Evolutionary conservation across 1,140 invertebrate species (phyloP).

Genomic region (Zaprionus ghesquierei): DNA sequence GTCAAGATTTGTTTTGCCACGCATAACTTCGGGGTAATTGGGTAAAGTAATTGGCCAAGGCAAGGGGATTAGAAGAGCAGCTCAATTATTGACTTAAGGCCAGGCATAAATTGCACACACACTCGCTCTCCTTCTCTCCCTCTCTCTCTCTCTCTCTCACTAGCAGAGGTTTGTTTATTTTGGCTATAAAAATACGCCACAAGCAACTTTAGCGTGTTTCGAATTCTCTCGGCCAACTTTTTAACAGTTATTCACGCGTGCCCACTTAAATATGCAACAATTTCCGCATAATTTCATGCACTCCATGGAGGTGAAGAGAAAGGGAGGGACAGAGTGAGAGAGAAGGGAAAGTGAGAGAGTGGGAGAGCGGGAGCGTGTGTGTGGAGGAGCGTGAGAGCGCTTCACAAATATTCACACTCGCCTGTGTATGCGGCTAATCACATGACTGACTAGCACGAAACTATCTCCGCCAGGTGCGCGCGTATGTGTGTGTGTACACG

Average conservation of each 20-base stretch:
- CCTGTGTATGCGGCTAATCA: slow-evolving; percentile 56
- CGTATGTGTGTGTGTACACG: background rate
- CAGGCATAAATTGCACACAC: background rate
- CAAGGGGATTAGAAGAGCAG: background rate
- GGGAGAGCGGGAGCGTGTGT: background rate
- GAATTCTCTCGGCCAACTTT: slow-evolving; percentile 39
- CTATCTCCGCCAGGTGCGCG: slow-evolving; percentile 34
- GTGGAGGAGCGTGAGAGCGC: background rate
- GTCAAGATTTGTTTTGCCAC: slow-evolving; percentile 8
- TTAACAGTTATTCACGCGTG: slow-evolving; percentile 64
- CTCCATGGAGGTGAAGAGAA: slow-evolving; percentile 1
- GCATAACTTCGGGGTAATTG: slow-evolving; percentile 19
- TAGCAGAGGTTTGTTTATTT: background rate
- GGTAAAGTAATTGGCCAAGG: slow-evolving; percentile 14
- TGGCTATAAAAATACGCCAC: background rate
- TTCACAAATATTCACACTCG: slow-evolving; percentile 10
- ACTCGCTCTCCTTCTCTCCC: background rate
- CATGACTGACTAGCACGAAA: slow-evolving; percentile 59
- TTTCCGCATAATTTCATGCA: slow-evolving; percentile 71
- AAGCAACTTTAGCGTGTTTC: background rate
- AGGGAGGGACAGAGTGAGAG: background rate
- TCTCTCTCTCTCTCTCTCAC: background rate
- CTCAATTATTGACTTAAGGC: background rate
- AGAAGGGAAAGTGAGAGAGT: background rate
- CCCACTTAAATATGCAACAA: slow-evolving; percentile 76